Conservation (phyloP, 1,140 invertebrate genomes). For the Lithobius niger region DNA sequence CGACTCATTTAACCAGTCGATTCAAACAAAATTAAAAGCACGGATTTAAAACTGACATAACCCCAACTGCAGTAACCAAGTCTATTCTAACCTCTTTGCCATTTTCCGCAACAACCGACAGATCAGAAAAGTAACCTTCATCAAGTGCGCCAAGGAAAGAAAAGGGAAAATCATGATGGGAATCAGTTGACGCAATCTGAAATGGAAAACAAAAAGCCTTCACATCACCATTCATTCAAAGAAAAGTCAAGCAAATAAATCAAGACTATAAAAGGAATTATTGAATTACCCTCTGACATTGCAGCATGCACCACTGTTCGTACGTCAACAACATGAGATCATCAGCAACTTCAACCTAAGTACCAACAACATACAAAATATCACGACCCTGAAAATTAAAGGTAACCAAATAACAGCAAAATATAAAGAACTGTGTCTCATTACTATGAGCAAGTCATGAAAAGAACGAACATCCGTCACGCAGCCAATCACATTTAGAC, state of each 20-base stretch:
- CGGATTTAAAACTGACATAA: too few species aligned
- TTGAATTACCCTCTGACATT: constrained; percentile 40
- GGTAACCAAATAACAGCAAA: too few species aligned
- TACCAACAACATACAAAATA: too few species aligned
- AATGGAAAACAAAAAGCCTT: constrained; percentile 3
- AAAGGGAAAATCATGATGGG: constrained; percentile 36
- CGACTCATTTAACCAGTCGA: too few species aligned
- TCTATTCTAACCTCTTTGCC: constrained; percentile 36
- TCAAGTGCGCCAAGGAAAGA: constrained; percentile 45
- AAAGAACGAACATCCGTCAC: too few species aligned
- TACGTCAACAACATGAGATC: constrained; percentile 43
- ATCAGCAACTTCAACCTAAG: constrained; percentile 36
- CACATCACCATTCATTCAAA: not conserved
- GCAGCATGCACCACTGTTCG: constrained; percentile 46
- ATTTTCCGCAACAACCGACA: constrained; percentile 37
- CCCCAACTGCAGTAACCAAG: too few species aligned
- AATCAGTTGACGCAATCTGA: constrained; percentile 24
- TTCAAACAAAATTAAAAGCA: too few species aligned
- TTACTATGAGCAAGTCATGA: too few species aligned
- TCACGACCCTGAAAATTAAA: too few species aligned
- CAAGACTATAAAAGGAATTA: constrained; percentile 19
- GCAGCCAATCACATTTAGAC: too few species aligned
- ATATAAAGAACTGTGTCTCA: too few species aligned
- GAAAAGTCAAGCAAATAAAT: not conserved
- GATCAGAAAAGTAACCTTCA: constrained; percentile 48